Base-by-base conservation (phyloP, 1,140 invertebrate genomes). In the Conopomorpha cramerella region DNA sequence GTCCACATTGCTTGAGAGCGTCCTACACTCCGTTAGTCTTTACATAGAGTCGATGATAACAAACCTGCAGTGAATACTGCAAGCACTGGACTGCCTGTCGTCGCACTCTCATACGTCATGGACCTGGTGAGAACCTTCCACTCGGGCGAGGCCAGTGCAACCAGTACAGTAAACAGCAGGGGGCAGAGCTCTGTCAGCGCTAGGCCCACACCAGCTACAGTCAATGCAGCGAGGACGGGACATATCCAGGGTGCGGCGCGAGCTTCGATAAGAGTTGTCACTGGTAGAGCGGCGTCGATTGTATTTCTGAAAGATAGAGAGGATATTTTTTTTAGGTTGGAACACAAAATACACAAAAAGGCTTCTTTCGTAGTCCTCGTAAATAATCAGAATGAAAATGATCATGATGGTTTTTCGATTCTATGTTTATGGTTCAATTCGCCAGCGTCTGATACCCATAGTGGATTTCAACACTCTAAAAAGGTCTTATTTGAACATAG, bases 61-160 rank as follows among this genome's bases (percentile, higher is more conserved):
- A n/a, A n/a, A 81, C 82, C 85, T 40, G 78, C 83, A 32, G 83
- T 83, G 49, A 86, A 86, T 8, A 86, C 83, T n/a, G 85, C 84
- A 34, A 86, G 52, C 1, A 86, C 82, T 1, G 84, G 84, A 52
- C 83, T 86, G 8, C 84, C 84, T 39, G 84, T 86, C 11, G 82
- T 78, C 0, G 78, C 60, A 47, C 82, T 86, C 48, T 84, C 81
- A 46, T 85, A 86, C 12, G 82, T 81, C 49, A 87, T 80, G 17
- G 83, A 82, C 30, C 82, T 76, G 7, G 83, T 81, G 13, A 87
- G 59, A 2, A 86, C 79, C 39, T 81, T 79, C 84, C 84, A 86
- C 47, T 86, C 84, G 1, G 83, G 80, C 11, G 81, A 83, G 1
- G 83, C 83, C 40, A 86, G 54, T 0, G 67, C 57, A 16, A 85